phyloP scores from a whole-genome alignment of 2,888 invertebrate species.

The Leptura quadrifasciata region DNA sequence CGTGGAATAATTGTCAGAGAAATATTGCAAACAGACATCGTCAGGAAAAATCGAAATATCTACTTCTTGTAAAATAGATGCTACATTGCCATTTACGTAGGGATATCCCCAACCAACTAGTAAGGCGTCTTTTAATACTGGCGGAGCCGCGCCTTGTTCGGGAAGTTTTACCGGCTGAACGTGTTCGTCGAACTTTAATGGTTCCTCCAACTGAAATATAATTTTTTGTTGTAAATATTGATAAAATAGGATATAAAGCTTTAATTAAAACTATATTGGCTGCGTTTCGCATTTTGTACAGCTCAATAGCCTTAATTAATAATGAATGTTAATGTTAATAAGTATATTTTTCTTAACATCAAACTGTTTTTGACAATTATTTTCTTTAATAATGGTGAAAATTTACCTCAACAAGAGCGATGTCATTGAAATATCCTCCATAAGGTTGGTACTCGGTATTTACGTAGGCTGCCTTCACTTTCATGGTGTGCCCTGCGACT shows the following conservation, averaged over 20 bases:
- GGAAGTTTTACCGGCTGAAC: slow-evolving; percentile 56
- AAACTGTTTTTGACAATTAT: too few species aligned
- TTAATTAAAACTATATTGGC: too few species aligned
- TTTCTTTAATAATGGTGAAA: background rate
- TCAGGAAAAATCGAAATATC: slow-evolving; percentile 69
- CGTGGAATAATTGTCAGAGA: slow-evolving; percentile 34
- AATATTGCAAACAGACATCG: slow-evolving; percentile 68
- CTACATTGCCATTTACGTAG: slow-evolving; percentile 57
- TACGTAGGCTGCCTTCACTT: slow-evolving; percentile 44
- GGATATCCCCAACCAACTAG: slow-evolving; percentile 51
- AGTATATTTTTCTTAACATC: too few species aligned
- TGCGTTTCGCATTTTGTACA: too few species aligned
- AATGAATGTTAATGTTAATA: too few species aligned
- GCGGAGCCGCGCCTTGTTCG: slow-evolving; percentile 49
- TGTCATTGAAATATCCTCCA: slow-evolving; percentile 54
- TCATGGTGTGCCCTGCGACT: slow-evolving; percentile 46
- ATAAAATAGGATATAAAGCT: too few species aligned
- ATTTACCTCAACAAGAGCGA: slow-evolving; percentile 58
- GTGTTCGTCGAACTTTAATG: slow-evolving; percentile 50
- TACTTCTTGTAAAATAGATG: slow-evolving; percentile 70
- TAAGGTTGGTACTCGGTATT: slow-evolving; percentile 48
- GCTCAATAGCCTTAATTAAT: too few species aligned
- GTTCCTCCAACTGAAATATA: slow-evolving; percentile 56
- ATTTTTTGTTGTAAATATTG: too few species aligned
- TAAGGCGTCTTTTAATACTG: slow-evolving; percentile 45